Base-by-base conservation (phyloP, 1,140 invertebrate genomes). In the Cheumatopsyche charites region DNA sequence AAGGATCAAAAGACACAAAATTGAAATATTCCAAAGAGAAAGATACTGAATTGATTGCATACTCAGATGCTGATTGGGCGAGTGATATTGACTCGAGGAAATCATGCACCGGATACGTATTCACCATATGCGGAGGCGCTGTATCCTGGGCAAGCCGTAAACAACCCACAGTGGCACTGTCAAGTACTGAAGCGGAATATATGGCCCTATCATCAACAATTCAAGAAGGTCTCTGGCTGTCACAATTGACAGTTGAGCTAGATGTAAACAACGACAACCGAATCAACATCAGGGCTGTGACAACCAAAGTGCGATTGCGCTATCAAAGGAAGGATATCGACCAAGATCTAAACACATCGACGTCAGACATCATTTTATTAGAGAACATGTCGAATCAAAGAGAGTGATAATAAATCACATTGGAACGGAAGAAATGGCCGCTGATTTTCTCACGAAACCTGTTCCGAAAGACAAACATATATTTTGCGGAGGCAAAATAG, bases 121-220 rank as follows among this genome's bases (percentile, higher is more conserved):
- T 36, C 9, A 4, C 29, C 29, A 36, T 36, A 9, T 36, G 29
- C 9, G 29, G 29, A 9, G 75, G 68, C 12, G 49, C 74, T 15
- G 70, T 80, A 21, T 58, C 71, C 0, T 79, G 79, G 80, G 12
- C 7, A 15, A 71, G 68, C n/a, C 66, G 75, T 52, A 77, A 75
- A 70, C 77, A 81, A 62, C 62, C 71, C 47, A 75, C 43, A n/a
- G 75, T 81, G 19, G 74, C 79, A 29, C 41, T 78, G 0, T 81
- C 78, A 11, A 78, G 75, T 15, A 79, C 73, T 61, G 79, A 82
- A 73, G 78, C 79, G 0, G 81, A 82, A 65, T 79, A 78, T 55
- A 73, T 82, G 21, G 75, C 78, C 4, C 29, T 79, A 13, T 36
- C 62, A 49, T 72, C 76, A 17, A 75, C 71, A 43, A 45, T 66